Evolutionary conservation across 2,888 invertebrate genomes (phyloP).

Genomic region (Shargacucullia verbasci): DNA sequence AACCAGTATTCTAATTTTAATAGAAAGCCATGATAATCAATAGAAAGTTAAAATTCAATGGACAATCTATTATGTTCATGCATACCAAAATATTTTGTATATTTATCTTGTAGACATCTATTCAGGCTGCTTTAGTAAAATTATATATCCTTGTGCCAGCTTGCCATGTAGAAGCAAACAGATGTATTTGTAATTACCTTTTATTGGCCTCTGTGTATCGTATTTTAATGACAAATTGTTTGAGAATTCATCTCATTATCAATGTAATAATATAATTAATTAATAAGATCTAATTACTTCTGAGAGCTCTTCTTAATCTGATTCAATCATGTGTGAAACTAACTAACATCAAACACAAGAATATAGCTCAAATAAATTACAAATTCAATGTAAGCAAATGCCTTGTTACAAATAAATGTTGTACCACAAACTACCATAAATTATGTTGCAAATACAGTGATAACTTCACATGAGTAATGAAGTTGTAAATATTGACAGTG

Average conservation of each 20-base stretch:
- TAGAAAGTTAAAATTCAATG: too few relatives aligned
- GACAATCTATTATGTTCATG: too few relatives aligned
- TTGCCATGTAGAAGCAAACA: too few relatives aligned
- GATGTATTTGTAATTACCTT: slow-evolving; percentile 3
- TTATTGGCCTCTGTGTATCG: slow-evolving; percentile 6
- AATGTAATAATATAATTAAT: slow-evolving; percentile 5
- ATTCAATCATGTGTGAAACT: not conserved
- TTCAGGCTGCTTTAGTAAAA: too few relatives aligned
- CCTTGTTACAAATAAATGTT: slow-evolving; percentile 1
- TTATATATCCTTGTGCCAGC: too few relatives aligned
- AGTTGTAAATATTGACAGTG: slow-evolving; percentile 6
- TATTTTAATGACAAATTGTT: slow-evolving; percentile 11
- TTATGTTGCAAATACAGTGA: slow-evolving; percentile 6
- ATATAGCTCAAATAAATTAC: slow-evolving; percentile 2
- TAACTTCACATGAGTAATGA: not conserved
- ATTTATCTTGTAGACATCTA: too few relatives aligned
- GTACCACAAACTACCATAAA: slow-evolving; percentile 3
- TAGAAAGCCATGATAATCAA: too few relatives aligned
- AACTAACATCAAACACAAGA: slow-evolving; percentile 4
- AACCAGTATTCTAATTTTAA: too few relatives aligned
- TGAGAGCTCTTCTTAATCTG: not conserved
- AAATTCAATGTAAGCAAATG: slow-evolving; percentile 5
- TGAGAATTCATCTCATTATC: not conserved
- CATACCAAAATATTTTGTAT: too few relatives aligned
- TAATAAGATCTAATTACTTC: slow-evolving; percentile 11